Evolutionary conservation across 2,888 invertebrate genomes (phyloP).

Genomic region (Oasisia sp.): DNA sequence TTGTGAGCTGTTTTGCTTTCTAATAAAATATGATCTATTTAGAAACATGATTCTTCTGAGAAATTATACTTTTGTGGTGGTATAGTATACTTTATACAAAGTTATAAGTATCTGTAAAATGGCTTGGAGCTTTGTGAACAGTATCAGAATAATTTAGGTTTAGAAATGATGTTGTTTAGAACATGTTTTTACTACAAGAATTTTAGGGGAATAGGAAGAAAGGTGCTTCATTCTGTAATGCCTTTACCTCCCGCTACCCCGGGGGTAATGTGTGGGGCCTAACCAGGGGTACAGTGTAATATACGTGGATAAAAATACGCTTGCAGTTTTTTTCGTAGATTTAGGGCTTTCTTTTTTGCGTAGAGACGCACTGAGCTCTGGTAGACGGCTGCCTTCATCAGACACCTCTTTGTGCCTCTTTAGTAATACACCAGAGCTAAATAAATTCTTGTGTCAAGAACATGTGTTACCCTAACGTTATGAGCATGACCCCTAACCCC

Average conservation of each 20-base stretch:
- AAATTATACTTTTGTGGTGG: no score
- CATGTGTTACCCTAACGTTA: slow-evolving; percentile 4
- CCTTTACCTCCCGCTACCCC: neutral
- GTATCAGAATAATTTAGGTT: neutral
- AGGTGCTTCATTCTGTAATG: neutral
- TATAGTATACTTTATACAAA: no score
- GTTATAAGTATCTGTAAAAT: neutral
- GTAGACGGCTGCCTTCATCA: neutral
- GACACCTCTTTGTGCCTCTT: neutral
- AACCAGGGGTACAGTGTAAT: neutral
- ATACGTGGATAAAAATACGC: neutral
- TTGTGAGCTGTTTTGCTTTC: no score
- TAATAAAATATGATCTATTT: no score
- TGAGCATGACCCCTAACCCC: neutral
- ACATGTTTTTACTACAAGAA: neutral
- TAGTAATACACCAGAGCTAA: neutral
- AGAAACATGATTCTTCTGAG: no score
- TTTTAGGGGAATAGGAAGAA: no score
- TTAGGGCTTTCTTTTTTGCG: neutral
- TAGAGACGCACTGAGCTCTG: neutral
- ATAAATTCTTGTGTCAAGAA: slow-evolving; percentile 17
- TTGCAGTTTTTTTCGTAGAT: neutral
- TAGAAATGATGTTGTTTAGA: neutral
- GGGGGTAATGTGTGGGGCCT: neutral
- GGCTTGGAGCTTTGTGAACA: neutral